Evolutionary conservation across 2,113 vertebrate species (phyloP).

Genomic region (Tamias sibiricus): DNA sequence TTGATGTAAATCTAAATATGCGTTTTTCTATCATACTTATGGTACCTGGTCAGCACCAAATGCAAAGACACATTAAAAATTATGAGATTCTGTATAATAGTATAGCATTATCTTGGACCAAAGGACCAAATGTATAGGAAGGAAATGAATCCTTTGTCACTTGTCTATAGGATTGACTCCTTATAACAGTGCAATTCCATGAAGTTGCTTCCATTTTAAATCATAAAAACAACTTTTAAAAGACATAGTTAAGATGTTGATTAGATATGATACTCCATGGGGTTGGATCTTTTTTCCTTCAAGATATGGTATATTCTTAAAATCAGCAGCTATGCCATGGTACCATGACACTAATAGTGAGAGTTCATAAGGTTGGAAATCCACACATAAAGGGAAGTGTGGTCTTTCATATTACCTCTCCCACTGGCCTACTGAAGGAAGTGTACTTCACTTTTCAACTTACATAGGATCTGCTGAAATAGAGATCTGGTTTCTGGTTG

Average conservation of each 20-base stretch:
- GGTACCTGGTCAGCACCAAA: not conserved
- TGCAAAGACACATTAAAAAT: not conserved
- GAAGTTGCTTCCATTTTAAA: not conserved
- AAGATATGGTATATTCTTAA: not conserved
- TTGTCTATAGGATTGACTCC: not conserved
- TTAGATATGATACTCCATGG: not conserved
- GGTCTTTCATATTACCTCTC: not conserved
- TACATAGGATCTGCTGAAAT: not conserved
- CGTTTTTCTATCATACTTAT: not conserved
- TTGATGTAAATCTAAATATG: not conserved
- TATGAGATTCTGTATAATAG: not conserved
- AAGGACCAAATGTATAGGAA: not conserved
- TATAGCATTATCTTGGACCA: not conserved
- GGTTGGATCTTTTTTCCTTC: not conserved
- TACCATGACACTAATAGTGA: not conserved
- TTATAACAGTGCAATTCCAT: not conserved
- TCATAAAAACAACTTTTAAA: not conserved
- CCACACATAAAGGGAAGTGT: not conserved
- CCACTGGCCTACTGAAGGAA: not conserved
- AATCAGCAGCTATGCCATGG: not conserved
- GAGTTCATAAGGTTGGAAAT: not conserved
- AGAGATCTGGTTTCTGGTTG: not conserved
- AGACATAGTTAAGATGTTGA: not conserved
- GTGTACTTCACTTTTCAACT: not conserved
- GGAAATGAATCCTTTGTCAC: not conserved